Evolutionary conservation across 1,140 invertebrate species (phyloP).

Genomic region (Apis laboriosa): DNA sequence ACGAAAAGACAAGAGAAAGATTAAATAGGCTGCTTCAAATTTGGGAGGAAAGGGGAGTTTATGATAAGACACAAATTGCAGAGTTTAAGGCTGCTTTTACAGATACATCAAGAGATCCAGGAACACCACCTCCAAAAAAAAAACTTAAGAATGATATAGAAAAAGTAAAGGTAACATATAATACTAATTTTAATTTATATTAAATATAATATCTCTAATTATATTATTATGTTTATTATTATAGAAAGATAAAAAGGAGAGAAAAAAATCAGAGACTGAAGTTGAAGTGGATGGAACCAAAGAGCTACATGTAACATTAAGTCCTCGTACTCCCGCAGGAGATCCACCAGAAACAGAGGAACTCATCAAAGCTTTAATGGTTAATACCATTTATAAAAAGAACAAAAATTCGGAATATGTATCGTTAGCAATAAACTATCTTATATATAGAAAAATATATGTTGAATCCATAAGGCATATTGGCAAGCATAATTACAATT

Average conservation of each 20-base stretch:
- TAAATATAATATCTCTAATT: background rate
- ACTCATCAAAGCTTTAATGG: conserved; percentile 88
- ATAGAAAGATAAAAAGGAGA: conserved; percentile 78
- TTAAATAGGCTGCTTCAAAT: conserved; percentile 92
- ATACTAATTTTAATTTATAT: background rate
- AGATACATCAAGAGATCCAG: conserved; percentile 74
- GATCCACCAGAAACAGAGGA: conserved; percentile 95
- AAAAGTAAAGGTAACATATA: conserved; percentile 65
- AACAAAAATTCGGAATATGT: conserved; percentile 67
- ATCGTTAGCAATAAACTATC: conserved; percentile 74
- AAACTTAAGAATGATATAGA: conserved; percentile 77
- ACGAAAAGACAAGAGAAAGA: conserved; percentile 89
- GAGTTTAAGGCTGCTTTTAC: conserved; percentile 86
- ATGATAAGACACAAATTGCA: conserved; percentile 88
- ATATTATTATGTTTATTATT: conserved; percentile 15
- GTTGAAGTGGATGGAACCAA: conserved; percentile 86
- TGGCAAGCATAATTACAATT: conserved; percentile 51
- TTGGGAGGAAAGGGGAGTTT: conserved; percentile 96
- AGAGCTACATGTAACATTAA: conserved; percentile 88
- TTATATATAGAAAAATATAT: conserved; percentile 66
- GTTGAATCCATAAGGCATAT: conserved; percentile 63
- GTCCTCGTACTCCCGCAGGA: conserved; percentile 88
- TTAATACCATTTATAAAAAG: conserved; percentile 75
- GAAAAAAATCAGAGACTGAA: conserved; percentile 82
- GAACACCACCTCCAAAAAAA: conserved; percentile 79